Percentiles rank a stretch among this genome's conserved stretches.
phyloP scores from a whole-genome alignment of 2,888 invertebrate genomes.

The Protula sp. region DNA sequence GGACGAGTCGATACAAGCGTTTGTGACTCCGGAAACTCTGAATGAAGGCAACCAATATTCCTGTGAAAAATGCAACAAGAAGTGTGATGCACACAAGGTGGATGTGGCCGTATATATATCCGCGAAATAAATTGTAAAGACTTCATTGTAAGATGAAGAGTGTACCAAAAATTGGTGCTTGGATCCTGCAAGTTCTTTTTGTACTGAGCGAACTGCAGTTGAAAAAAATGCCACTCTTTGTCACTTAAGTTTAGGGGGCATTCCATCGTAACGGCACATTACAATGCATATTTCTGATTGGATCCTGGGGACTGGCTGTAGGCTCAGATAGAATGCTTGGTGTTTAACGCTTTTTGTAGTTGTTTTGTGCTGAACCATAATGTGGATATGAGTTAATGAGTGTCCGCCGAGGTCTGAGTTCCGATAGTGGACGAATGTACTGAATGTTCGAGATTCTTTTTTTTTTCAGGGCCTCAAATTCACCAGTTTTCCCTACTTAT shows the following conservation, averaged over 20 bases:
- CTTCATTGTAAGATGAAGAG: no score
- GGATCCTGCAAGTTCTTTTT: no score
- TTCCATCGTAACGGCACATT: no score
- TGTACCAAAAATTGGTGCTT: no score
- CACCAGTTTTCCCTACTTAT: conserved; percentile 76
- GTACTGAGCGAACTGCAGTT: no score
- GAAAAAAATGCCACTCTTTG: no score
- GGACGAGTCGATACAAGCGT: conserved; percentile 77
- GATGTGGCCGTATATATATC: conserved; percentile 1
- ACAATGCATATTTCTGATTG: no score
- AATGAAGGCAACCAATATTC: conserved; percentile 80
- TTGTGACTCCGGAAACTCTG: conserved; percentile 77
- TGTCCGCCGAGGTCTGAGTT: no score
- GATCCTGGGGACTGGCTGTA: no score
- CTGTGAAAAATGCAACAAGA: conserved; percentile 79
- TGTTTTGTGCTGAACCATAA: background rate
- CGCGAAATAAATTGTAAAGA: background rate
- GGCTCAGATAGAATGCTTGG: background rate
- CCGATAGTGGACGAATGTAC: no score
- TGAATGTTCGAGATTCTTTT: no score
- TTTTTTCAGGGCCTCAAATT: conserved; percentile 68
- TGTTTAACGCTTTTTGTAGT: background rate
- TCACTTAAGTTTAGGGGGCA: no score
- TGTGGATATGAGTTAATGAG: background rate
- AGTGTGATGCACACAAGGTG: conserved; percentile 78